Evolutionary conservation across 2,113 vertebrate genomes (phyloP), one percentile per base, ranked within the genome.

Genomic region (Corythornis cristatus): DNA sequence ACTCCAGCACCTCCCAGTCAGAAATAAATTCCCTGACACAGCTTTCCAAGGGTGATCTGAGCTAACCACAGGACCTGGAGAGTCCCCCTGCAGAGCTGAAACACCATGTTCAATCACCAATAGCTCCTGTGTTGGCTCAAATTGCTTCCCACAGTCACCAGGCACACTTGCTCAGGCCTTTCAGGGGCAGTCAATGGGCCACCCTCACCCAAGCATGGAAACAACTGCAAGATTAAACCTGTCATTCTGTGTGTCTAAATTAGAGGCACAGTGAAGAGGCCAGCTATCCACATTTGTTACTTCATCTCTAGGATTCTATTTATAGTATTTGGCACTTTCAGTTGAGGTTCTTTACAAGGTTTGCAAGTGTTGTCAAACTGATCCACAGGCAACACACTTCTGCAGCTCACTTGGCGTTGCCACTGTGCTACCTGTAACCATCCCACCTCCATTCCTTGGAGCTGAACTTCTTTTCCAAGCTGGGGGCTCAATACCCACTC

Each of bases 201-300:
- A 92, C 35, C 23, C 58, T 70, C 64, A 73, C 17, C 60, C 70
- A 81, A 88, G 71, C n/a, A 68, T 81, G 53, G 61, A 86, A 88
- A 86, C 81, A 94, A 92, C 74, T 92, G 88, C 58, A 82, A 82
- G 80, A 92, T 53, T 45, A 83, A 94, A 92, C 83, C 83, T 82
- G 57, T 78, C 58, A 96, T 92, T 96, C 62, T 65, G 53, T 73
- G 60, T 1, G 53, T 42, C 90, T 88, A 90, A 94, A 95, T 92
- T 93, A 94, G 74, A 90, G 70, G 45, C 5, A 5, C 46, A 65
- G 61, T 72, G 80, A 92, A 28, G 35, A 93, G 53, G 45, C 53
- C 9, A 9, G 61, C 88, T 76, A 60, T 60, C 42, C 57, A 31
- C 86, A 86, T 53, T 93, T 81, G 62, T 93, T 82, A 86, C 54